phyloP scores from a whole-genome alignment of 2,113 vertebrate genomes.

The Dromiciops gliroides region DNA sequence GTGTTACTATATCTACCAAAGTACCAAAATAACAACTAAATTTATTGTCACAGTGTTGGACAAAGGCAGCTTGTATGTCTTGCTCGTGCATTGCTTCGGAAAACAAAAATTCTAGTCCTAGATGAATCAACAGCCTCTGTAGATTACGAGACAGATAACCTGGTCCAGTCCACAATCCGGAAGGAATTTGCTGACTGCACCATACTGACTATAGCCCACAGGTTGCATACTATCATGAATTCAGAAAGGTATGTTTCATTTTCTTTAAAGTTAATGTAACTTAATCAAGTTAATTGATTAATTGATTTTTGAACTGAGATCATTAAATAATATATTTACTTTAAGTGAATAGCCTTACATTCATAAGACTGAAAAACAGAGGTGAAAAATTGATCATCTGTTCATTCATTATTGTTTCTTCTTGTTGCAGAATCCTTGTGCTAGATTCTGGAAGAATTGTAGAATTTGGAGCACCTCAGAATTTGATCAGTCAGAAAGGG shows the following conservation, averaged over 20 bases:
- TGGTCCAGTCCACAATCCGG: slow-evolving; percentile 79
- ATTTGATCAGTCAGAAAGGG: slow-evolving; percentile 72
- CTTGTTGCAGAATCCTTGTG: slow-evolving; percentile 79
- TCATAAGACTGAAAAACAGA: background rate
- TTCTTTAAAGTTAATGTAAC: slow-evolving; percentile 3
- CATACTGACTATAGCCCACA: slow-evolving; percentile 79
- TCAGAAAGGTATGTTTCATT: slow-evolving; percentile 74
- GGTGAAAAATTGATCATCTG: background rate
- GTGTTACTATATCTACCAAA: background rate
- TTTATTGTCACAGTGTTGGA: slow-evolving; percentile 73
- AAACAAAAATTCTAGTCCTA: slow-evolving; percentile 81
- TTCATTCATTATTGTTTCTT: slow-evolving; percentile 53
- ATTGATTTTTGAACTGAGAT: background rate
- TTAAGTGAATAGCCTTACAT: background rate
- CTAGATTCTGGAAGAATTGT: slow-evolving; percentile 79
- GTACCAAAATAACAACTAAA: background rate
- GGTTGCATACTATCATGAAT: slow-evolving; percentile 77
- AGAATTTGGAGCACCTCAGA: slow-evolving; percentile 78
- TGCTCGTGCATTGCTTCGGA: slow-evolving; percentile 77
- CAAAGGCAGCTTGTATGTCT: slow-evolving; percentile 83
- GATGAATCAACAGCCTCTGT: slow-evolving; percentile 80
- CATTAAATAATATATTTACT: background rate
- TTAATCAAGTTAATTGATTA: slow-evolving; percentile 7
- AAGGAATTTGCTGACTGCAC: slow-evolving; percentile 80
- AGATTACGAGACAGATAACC: slow-evolving; percentile 76